phyloP scores from a whole-genome alignment of 2,113 vertebrate species.

The Microcebus jonahi region DNA sequence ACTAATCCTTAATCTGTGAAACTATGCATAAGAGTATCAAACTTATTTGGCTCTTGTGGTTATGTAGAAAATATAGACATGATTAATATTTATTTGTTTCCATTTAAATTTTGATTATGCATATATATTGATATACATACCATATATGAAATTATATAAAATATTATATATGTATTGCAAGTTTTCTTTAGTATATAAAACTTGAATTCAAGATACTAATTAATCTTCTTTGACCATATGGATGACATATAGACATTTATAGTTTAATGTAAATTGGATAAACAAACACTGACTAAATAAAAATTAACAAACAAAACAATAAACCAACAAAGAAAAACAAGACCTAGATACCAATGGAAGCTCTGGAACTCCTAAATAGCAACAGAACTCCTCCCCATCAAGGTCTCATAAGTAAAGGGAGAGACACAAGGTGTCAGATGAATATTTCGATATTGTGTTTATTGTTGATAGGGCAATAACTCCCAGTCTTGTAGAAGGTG shows the following conservation, averaged over 20 bases:
- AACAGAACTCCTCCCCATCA: background rate
- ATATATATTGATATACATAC: background rate
- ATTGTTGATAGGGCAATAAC: background rate
- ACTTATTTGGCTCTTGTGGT: background rate
- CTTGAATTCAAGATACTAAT: background rate
- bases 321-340: background rate
- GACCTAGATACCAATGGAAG: background rate
- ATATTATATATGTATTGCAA: background rate
- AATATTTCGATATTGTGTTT: background rate
- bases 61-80: background rate
- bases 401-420: background rate
- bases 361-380: background rate
- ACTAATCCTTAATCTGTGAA: background rate
- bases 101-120: background rate
- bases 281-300: background rate
- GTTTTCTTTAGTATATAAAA: background rate
- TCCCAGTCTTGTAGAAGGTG: background rate
- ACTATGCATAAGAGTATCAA: background rate
- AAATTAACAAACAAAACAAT: background rate
- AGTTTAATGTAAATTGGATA: background rate
- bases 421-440: background rate
- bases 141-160: background rate
- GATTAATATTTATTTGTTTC: background rate
- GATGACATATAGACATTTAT: background rate
- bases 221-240: background rate